phyloP scores from a whole-genome alignment of 2,113 vertebrate genomes.

The Arvicanthis niloticus region DNA sequence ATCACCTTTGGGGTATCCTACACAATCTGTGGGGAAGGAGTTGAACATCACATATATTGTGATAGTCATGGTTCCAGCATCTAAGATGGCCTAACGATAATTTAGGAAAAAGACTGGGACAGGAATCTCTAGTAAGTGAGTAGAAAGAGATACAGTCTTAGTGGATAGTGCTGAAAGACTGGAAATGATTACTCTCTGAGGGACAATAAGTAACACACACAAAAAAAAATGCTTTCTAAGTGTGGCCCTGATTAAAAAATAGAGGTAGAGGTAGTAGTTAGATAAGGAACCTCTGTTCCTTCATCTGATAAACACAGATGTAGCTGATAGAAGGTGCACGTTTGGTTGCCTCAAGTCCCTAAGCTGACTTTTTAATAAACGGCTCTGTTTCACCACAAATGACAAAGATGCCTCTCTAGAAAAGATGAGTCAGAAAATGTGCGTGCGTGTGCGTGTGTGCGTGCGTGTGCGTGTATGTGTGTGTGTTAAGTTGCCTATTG shows the following conservation, averaged over 20 bases:
- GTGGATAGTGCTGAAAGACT: background rate
- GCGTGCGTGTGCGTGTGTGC: background rate
- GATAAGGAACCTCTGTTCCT: background rate
- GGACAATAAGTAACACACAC: background rate
- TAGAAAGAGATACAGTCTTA: background rate
- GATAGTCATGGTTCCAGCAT: background rate
- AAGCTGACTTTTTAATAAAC: too few species aligned
- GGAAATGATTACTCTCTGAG: background rate
- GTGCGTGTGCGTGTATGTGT: background rate
- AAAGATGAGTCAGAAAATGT: background rate
- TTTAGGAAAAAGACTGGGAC: background rate
- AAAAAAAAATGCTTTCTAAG: background rate
- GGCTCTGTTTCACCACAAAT: background rate
- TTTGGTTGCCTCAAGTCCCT: background rate
- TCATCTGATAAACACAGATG: background rate
- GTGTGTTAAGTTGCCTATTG: background rate
- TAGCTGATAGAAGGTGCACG: background rate
- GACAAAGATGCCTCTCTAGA: background rate
- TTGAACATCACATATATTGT: background rate
- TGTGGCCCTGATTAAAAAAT: background rate
- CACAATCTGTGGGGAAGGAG: background rate
- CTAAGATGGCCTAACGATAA: background rate
- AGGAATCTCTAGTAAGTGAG: background rate
- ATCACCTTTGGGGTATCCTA: background rate
- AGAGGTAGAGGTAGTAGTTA: background rate